Percentiles rank a stretch among this genome's conserved stretches.
Evolutionary conservation across 2,888 invertebrate species (phyloP).

Genomic region (Germaria angustata): DNA sequence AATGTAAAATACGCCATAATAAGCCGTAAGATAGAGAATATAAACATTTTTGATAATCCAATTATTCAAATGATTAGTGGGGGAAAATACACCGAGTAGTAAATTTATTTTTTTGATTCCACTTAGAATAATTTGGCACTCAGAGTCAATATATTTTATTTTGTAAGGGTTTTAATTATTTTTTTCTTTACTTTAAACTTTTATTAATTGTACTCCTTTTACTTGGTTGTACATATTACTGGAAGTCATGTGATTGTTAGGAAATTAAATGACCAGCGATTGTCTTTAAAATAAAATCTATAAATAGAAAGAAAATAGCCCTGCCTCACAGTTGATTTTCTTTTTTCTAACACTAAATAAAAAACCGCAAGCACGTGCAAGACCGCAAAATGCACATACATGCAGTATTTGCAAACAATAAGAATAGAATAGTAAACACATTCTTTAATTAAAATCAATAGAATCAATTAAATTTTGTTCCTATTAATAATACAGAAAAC

Average conservation of each 20-base stretch:
- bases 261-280: constrained; percentile 12
- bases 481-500: constrained; percentile 42
- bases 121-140: too few relatives aligned
- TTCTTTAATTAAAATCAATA: constrained; percentile 66
- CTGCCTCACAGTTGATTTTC: neutral
- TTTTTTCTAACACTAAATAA: neutral
- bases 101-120: too few relatives aligned
- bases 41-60: too few relatives aligned
- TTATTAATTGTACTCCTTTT: too few relatives aligned
- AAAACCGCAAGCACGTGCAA: constrained; percentile 63
- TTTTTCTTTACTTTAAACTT: too few relatives aligned
- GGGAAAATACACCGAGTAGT: too few relatives aligned
- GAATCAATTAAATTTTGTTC: constrained; percentile 61
- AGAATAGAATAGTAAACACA: constrained; percentile 43
- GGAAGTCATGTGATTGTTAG: neutral
- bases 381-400: constrained; percentile 40
- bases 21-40: too few relatives aligned
- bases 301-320: neutral
- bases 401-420: neutral
- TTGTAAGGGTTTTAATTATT: too few relatives aligned
- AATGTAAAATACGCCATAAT: too few relatives aligned
- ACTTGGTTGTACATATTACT: neutral
- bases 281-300: neutral
- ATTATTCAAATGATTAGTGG: too few relatives aligned
- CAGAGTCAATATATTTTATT: too few relatives aligned